phyloP scores from a whole-genome alignment of 2,888 invertebrate species.

The Eupithecia centaureata region DNA sequence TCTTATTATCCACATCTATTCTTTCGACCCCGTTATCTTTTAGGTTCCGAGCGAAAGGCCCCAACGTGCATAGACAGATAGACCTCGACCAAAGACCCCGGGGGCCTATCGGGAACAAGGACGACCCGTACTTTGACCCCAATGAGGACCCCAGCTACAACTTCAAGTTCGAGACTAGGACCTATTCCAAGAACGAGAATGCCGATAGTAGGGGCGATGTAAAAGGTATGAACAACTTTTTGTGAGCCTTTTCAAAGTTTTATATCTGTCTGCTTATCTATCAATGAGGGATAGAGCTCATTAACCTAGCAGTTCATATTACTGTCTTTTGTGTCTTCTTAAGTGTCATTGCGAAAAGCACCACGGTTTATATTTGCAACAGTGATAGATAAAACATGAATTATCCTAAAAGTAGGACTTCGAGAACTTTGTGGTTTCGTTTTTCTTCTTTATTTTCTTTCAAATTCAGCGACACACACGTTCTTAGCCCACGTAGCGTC shows the following conservation, averaged over 20 bases:
- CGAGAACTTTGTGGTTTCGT: neutral
- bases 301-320: no score
- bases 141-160: conserved; percentile 90
- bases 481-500: no score
- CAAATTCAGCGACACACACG: neutral
- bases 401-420: neutral
- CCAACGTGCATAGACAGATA: conserved; percentile 88
- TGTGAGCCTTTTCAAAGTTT: neutral
- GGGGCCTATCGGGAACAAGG: conserved; percentile 86
- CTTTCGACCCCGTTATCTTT: conserved; percentile 11
- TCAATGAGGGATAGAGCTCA: no score
- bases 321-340: no score
- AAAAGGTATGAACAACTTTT: conserved; percentile 71
- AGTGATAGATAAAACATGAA: neutral
- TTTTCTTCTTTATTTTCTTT: neutral
- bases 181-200: conserved; percentile 87
- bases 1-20: conserved; percentile 7
- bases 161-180: conserved; percentile 87
- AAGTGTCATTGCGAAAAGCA: neutral
- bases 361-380: neutral
- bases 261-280: no score
- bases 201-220: conserved; percentile 86
- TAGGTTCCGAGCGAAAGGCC: conserved; percentile 90
- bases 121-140: conserved; percentile 90
- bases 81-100: conserved; percentile 87